Base-by-base conservation (phyloP, 2,888 invertebrate species). In the Gortyna flavago region DNA sequence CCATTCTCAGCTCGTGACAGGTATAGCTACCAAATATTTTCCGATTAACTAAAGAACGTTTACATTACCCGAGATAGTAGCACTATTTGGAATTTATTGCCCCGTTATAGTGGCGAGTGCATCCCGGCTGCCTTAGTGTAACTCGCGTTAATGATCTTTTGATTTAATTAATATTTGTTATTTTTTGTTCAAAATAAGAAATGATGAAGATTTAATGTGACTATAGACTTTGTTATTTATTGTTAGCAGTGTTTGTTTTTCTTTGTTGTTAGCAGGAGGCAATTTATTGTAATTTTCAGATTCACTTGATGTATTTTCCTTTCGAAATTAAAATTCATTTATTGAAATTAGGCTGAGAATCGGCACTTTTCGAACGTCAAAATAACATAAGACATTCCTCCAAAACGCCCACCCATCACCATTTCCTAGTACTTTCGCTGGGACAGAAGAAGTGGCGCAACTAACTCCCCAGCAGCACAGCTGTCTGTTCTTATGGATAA, bases 41-140 rank as follows among this genome's bases (percentile, higher is more conserved):
- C 89, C 91, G 93, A 94, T 95, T 94, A 95, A 92, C 91, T 93
- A 93, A 93, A 92, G 90, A 93, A 93, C 92, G 92, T 93, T 94
- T 93, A 93, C 92, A 93, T 95, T 93, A 92, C 91, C 92, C 91
- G 90, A 93, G 93, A 93, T 93, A 94, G 93, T 92, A 91, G 93
- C 93, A 92, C 91, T 93, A 92, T 95, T 94, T 93, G 90, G 91
- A 93, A 95, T 95, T 95, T 95, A 95, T 95, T 92, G 91, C 93
- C 86, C 91, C 91, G 93, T 93, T 94, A 94, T 91, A 92, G 93
- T 93, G 93, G 93, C 90, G 93, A 94, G 94, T 95, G 95, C 95
- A 95, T 93, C 92, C 89, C 86, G 84, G 88, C 91, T 91, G 90
- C 89, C 90, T 89, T 83, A 69, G 73, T 67, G 82, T 70, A 73